Base-by-base conservation (phyloP, 2,113 vertebrate genomes). In the Dicaeum eximium region DNA sequence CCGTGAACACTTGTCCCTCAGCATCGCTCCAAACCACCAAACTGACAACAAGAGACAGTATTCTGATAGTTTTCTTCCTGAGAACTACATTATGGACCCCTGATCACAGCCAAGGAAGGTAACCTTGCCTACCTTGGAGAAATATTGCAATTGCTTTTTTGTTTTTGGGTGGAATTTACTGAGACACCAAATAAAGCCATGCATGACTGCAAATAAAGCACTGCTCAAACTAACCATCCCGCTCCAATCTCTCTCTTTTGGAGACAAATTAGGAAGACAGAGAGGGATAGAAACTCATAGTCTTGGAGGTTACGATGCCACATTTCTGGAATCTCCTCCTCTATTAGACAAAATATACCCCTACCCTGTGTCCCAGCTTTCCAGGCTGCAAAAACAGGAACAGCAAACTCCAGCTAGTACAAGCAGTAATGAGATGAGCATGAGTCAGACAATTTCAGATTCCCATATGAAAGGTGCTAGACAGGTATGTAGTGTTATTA, bases 401-500 rank as follows among this genome's bases (percentile, higher is more conserved):
- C 1, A 66, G 48, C 71, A 86, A 72, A 93, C 44, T 78, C n/a
- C 78, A 91, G 62, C 65, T 81, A 57, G 74, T 67, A 67, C 74
- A 92, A 73, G 91, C 79, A 82, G 45, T 51, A 95, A 70, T 3
- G 65, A 92, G 65, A 89, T 53, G 54, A 85, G 93, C 33, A 22
- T 37, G 60, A 85, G 54, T 86, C 88, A 96, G 85, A 54, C 22
- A 58, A 74, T 89, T 93, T 54, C 65, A 92, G 74, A 69, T 67
- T 85, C 42, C 79, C 71, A 85, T 53, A 90, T 77, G 57, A 94
- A 90, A 95, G 64, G 48, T 93, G 80, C 61, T 64, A 95, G 80
- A 87, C 71, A 94, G 86, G 88, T 90, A 96, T 64, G 54, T n/a
- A 74, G 45, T 42, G 56, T 80, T 81, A 86, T 80, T 82, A 95